These are phyloP conservation scores for Drosophila meridionalis DNA, from an alignment of 2,888 invertebrate genomes.

Conservation along the genomic window DNA sequence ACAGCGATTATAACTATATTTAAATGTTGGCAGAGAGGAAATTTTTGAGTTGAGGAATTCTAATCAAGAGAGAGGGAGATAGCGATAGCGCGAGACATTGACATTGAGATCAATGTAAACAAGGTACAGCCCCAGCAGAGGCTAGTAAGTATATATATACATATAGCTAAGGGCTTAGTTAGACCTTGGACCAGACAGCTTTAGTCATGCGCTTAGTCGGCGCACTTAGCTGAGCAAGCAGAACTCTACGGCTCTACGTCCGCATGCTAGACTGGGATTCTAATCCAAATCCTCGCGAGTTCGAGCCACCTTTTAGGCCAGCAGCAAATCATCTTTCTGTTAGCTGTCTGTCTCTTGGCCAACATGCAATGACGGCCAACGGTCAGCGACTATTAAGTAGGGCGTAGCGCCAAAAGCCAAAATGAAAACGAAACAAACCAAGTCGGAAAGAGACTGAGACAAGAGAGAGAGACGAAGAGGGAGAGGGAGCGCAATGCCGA, in stretches of 20 bases:
- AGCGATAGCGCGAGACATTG: background rate
- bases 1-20: background rate
- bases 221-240: background rate
- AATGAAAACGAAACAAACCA: constrained; percentile 36
- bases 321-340: no score
- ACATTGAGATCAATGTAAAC: background rate
- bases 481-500: constrained; percentile 1
- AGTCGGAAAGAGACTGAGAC: constrained; percentile 1
- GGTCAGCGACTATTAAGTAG: constrained; percentile 54
- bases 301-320: no score
- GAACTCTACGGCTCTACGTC: background rate
- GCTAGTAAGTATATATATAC: background rate
- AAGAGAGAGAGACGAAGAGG: background rate
- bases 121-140: no score
- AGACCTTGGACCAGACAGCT: background rate
- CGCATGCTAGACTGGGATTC: background rate
- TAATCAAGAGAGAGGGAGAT: background rate
- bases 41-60: background rate
- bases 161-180: background rate
- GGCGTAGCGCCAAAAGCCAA: constrained; percentile 58
- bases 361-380: constrained; percentile 50
- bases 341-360: background rate
- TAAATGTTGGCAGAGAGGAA: background rate
- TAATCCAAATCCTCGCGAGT: background rate
- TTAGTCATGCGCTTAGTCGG: background rate